A percentile compares a stretch with the other conserved stretches of the same genome.
Conservation (phyloP, 2,113 vertebrate species). For the Xenopus tropicalis region UCB_Xtro_10.0 CM004447.2:106291501-106292000, state of each 20-base stretch:
- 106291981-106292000: no score
- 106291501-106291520: neutral
- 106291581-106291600: constrained; percentile 25
- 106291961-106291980: no score
- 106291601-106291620: constrained; percentile 36
- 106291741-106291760: constrained; percentile 6
- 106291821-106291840: no score
- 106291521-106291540: constrained; percentile 3
- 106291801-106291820: no score
- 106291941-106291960: no score
- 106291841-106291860: no score
- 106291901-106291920: no score
- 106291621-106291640: constrained; percentile 17
- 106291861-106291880: no score
- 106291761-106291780: neutral
- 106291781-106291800: no score
- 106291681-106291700: neutral
- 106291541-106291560: constrained; percentile 9
- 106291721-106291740: constrained; percentile 25
- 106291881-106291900: no score
- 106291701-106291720: neutral
- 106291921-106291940: no score
- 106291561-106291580: constrained; percentile 23
- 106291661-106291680: constrained; percentile 33
- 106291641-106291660: constrained; percentile 19